Evolutionary conservation across 2,113 vertebrate genomes (phyloP).

Genomic region (Charadrius vociferus): DNA sequence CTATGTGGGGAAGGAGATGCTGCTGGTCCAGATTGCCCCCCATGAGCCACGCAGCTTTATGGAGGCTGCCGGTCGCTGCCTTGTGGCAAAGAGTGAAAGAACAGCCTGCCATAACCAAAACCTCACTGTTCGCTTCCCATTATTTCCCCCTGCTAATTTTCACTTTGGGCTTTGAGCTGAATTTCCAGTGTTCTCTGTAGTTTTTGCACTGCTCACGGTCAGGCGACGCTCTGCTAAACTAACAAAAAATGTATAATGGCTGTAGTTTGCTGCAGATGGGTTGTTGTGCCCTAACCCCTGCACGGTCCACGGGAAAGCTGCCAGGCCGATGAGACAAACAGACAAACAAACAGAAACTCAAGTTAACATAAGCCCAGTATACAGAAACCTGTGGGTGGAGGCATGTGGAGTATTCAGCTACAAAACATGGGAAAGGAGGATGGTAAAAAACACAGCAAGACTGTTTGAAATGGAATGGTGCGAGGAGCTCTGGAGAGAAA

Average conservation of each 20-base stretch:
- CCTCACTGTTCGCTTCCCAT: background rate
- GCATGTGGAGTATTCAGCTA: background rate
- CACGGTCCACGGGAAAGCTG: background rate
- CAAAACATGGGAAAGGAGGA: background rate
- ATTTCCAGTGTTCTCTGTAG: background rate
- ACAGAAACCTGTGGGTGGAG: background rate
- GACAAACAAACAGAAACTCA: background rate
- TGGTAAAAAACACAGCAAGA: background rate
- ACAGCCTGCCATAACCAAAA: background rate
- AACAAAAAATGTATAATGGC: background rate
- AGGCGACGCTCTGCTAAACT: background rate
- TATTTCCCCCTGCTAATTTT: background rate
- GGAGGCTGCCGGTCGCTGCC: background rate
- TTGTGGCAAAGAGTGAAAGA: background rate
- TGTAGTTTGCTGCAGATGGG: background rate
- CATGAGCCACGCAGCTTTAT: background rate
- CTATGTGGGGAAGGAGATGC: fast-evolving
- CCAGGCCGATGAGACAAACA: background rate
- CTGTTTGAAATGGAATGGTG: background rate
- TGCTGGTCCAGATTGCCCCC: background rate
- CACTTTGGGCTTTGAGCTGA: background rate
- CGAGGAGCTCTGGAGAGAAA: background rate
- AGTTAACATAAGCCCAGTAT: background rate
- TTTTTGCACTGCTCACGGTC: background rate
- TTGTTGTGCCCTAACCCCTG: background rate